Conservation (phyloP, 2,888 invertebrate genomes). For the Andrena trimmerana region DNA sequence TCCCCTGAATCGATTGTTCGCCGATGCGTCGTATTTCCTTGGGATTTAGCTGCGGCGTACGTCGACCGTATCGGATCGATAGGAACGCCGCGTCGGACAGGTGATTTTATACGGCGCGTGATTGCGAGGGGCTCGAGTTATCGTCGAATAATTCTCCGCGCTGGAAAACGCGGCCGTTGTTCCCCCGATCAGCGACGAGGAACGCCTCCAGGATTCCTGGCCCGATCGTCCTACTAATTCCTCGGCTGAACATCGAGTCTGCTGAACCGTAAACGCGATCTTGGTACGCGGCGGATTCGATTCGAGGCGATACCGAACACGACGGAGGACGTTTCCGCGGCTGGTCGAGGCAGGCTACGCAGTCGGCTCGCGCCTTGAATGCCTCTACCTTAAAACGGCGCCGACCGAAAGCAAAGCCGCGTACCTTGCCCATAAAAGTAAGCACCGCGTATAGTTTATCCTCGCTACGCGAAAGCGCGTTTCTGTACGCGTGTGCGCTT, state of each 20-base stretch:
- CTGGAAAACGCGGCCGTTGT: slow-evolving; percentile 51
- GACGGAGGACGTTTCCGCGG: background rate
- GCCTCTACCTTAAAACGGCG: slow-evolving; percentile 28
- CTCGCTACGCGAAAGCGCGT: slow-evolving; percentile 31
- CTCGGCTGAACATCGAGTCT: background rate
- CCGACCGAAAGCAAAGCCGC: slow-evolving; percentile 36
- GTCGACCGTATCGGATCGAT: slow-evolving; percentile 65
- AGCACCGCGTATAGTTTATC: slow-evolving; percentile 48
- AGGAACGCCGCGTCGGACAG: slow-evolving; percentile 43
- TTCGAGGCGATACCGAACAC: background rate
- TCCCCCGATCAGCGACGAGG: slow-evolving; percentile 13
- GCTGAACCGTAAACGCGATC: background rate
- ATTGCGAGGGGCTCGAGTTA: slow-evolving; percentile 40
- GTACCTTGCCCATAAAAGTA: slow-evolving; percentile 35
- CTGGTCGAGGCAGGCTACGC: background rate
- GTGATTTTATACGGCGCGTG: slow-evolving; percentile 37
- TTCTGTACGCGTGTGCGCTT: background rate
- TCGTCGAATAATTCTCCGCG: slow-evolving; percentile 34
- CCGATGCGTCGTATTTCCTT: slow-evolving; percentile 51
- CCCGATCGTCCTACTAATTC: slow-evolving; percentile 6
- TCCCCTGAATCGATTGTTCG: slow-evolving; percentile 52
- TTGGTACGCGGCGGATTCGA: background rate
- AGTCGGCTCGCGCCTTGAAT: slow-evolving; percentile 12
- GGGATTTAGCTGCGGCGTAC: slow-evolving; percentile 54
- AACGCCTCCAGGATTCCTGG: slow-evolving; percentile 19